A percentile compares a stretch with the other conserved stretches of the same genome.
Conservation (phyloP, 2,113 vertebrate genomes). For the Hippolais icterina region DNA sequence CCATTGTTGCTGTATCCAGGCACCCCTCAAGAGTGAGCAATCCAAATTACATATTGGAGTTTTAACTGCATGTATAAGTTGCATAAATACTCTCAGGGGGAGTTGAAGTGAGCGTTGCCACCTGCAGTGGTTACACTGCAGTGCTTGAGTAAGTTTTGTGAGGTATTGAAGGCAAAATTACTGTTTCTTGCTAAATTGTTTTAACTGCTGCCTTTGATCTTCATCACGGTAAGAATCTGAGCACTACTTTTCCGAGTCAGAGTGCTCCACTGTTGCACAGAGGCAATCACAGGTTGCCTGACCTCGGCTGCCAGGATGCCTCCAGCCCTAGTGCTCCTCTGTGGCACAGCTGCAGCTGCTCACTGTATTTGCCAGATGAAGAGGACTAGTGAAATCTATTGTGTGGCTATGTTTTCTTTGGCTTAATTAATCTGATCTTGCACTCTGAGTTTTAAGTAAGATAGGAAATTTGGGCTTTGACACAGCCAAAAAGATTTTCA, state of each 20-base stretch:
- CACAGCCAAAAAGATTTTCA: not conserved
- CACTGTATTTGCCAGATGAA: not conserved
- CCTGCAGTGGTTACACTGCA: not conserved
- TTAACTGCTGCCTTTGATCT: not conserved
- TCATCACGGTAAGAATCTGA: not conserved
- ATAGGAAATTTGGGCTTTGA: not conserved
- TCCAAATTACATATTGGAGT: not conserved
- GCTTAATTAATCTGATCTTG: not conserved
- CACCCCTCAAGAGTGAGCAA: not conserved
- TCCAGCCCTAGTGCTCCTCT: not conserved
- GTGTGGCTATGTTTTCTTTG: not conserved
- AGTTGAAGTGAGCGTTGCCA: not conserved
- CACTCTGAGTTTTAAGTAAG: not conserved
- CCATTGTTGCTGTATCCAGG: not conserved
- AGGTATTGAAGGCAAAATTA: not conserved
- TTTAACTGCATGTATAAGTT: not conserved
- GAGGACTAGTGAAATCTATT: not conserved
- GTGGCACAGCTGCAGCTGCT: not conserved
- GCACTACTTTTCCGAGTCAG: not conserved
- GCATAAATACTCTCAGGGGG: not conserved
- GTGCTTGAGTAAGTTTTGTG: not conserved
- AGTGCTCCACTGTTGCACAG: not conserved
- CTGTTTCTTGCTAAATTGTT: not conserved
- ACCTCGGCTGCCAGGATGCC: not conserved
- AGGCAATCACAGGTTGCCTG: not conserved